These are phyloP conservation scores for Heliothis subflexa DNA, from an alignment of 1,140 invertebrate genomes.

Conservation along the genomic window DNA sequence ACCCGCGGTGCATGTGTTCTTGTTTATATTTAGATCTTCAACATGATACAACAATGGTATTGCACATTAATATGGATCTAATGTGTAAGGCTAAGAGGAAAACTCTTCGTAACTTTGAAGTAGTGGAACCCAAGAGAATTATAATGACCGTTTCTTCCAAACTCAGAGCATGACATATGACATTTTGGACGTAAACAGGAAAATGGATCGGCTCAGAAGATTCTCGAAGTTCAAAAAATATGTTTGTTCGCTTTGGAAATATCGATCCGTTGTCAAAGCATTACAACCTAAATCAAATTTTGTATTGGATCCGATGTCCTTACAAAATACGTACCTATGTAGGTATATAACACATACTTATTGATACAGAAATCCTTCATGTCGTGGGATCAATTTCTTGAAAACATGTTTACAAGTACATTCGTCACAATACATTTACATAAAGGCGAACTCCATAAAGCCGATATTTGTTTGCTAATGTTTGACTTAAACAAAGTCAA, in stretches of 20 bases:
- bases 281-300: slow-evolving; percentile 14
- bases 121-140: not conserved
- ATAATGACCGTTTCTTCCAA: not conserved
- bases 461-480: slow-evolving; percentile 16
- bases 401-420: slow-evolving; percentile 24
- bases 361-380: slow-evolving; percentile 39
- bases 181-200: no score
- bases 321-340: not conserved
- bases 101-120: not conserved
- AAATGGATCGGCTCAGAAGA: no score
- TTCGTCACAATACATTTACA: slow-evolving; percentile 38
- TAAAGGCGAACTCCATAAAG: slow-evolving; percentile 37
- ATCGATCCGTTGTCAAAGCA: not conserved
- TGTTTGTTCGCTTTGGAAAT: not conserved
- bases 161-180: no score
- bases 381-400: slow-evolving; percentile 38
- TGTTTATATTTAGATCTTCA: slow-evolving; percentile 42
- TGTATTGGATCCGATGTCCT: not conserved
- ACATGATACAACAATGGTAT: slow-evolving; percentile 23
- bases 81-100: slow-evolving; percentile 13
- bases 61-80: slow-evolving; percentile 35
- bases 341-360: not conserved
- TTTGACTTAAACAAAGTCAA: slow-evolving; percentile 28
- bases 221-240: not conserved
- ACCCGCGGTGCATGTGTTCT: slow-evolving; percentile 25